phyloP scores from a whole-genome alignment of 2,113 vertebrate species.

The Athene cunicularia region DNA sequence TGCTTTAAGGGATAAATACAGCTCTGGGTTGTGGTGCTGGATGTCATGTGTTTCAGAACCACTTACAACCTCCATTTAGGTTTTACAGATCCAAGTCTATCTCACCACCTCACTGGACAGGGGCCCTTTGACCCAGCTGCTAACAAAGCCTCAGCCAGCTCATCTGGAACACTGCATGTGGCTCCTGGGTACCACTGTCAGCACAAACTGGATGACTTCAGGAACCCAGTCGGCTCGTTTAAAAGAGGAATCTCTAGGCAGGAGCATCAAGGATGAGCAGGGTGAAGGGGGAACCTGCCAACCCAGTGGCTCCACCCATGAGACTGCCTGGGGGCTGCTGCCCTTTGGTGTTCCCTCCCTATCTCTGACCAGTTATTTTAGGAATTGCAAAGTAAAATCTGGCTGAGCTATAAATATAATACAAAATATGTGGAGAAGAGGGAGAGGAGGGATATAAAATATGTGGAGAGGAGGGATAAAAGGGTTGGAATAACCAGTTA shows the following conservation, averaged over 20 bases:
- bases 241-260: not conserved
- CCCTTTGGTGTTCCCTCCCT: not conserved
- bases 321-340: not conserved
- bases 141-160: not conserved
- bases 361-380: slow-evolving; percentile 11
- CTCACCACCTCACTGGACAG: not conserved
- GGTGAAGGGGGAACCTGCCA: rapidly evolving
- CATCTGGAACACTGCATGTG: rapidly evolving
- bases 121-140: not conserved
- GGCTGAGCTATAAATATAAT: slow-evolving; percentile 29
- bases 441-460: slow-evolving; percentile 24
- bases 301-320: not conserved
- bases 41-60: not conserved
- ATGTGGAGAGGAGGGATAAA: slow-evolving; percentile 39
- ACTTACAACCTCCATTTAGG: not conserved
- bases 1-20: not conserved
- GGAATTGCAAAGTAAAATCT: slow-evolving; percentile 6
- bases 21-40: not conserved
- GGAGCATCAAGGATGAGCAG: not conserved
- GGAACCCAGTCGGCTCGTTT: rapidly evolving
- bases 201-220: not conserved
- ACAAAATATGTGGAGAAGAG: slow-evolving; percentile 15
- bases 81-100: not conserved
- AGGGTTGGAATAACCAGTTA: slow-evolving; percentile 62
- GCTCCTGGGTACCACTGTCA: not conserved